Conservation (phyloP, 2,113 vertebrate species). For the Bubalus kerabau region DNA sequence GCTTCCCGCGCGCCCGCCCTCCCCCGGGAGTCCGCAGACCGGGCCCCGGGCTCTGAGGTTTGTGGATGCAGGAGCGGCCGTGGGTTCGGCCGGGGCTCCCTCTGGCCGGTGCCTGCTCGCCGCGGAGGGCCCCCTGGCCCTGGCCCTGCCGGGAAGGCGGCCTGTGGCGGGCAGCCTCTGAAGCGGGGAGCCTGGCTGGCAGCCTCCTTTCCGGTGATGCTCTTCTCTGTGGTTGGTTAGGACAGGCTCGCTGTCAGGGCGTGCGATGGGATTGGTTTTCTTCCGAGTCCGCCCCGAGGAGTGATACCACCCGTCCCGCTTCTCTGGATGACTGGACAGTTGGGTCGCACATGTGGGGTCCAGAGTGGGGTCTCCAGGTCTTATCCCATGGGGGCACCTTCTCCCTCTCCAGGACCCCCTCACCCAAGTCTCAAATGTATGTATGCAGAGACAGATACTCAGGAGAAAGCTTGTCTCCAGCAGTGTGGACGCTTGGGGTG, state of each 20-base stretch:
- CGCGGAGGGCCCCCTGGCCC: neutral
- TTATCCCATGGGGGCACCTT: neutral
- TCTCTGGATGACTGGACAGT: neutral
- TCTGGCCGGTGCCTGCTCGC: neutral
- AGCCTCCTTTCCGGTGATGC: neutral
- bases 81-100: neutral
- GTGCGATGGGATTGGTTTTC: neutral
- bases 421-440: neutral
- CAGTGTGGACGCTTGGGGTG: neutral
- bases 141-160: neutral
- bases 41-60: neutral
- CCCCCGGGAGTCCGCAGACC: neutral
- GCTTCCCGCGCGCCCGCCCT: neutral
- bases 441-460: neutral
- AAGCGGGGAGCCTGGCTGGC: neutral
- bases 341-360: neutral
- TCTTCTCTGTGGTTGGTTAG: neutral
- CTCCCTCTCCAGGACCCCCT: neutral
- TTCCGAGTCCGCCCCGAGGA: rapidly evolving
- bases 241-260: neutral
- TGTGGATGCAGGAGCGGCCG: neutral
- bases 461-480: neutral
- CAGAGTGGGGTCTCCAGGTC: neutral
- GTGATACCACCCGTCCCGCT: neutral
- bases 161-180: neutral